Base-by-base conservation (phyloP, 2,797 vertebrate species). In the Catharus ustulatus region DNA sequence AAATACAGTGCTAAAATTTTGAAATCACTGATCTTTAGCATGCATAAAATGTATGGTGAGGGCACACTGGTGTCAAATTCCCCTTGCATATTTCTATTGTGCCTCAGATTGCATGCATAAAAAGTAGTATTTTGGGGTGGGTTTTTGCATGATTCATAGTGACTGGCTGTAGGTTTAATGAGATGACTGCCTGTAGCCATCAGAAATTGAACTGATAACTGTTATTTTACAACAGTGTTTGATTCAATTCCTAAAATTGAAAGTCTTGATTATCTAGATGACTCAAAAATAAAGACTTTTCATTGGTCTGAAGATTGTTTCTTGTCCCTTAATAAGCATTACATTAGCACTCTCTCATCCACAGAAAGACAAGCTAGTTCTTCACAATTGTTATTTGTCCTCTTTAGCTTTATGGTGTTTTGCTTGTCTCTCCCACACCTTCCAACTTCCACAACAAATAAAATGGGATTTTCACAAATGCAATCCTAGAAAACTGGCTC, bases 1-100 rank as follows among this genome's bases (percentile, higher is more conserved):
- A 95, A 95, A 93, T 80, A 80, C 1, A 48, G 34, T 45, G 52
- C 69, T 67, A 66, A 64, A 89, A 92, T 66, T 48, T 66, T 87
- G 46, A 81, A 88, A 54, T 91, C 58, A 68, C 58, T 74, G 72
- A 69, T 78, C 46, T 86, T 66, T 75, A 84, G 32, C 66, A 63
- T 84, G 22, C 36, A 57, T 52, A 73, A 77, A 84, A 94, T 66
- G 38, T 74, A 20, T 2, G 9, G 29, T 52, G 51, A 84, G 74
- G 62, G 76, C 45, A 75, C 57, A 62, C n/a, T 72, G 38, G 23
- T 87, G 66, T 96, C 73, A 84, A 5, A 89, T 91, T 92, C 43
- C 29, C 24, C 30, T 11, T 55, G 42, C 27, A 76, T 81, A 73
- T 84, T 96, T 89, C 55, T 75, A 4, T 89, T 93, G 34, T 78